Conservation (phyloP, 2,113 vertebrate genomes). For the Columba janthina region DNA sequence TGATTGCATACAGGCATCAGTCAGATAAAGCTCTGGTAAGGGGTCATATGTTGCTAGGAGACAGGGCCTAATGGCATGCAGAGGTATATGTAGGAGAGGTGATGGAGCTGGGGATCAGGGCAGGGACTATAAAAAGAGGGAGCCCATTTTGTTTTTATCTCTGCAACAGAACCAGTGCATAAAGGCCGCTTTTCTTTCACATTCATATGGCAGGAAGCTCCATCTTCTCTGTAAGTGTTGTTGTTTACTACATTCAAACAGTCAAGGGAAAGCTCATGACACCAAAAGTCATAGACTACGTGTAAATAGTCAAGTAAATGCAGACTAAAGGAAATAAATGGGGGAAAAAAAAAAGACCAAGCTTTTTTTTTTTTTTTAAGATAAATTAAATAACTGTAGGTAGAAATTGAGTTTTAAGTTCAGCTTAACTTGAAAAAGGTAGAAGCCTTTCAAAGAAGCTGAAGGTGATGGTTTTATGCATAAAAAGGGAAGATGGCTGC, state of each 20-base stretch:
- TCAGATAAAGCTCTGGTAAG: constrained; percentile 6
- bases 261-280: background rate
- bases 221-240: background rate
- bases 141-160: constrained; percentile 13
- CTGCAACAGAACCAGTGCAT: background rate
- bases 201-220: background rate
- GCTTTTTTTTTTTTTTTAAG: background rate
- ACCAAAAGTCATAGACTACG: background rate
- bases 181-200: constrained; percentile 15
- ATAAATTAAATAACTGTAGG: background rate
- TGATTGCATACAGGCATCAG: constrained; percentile 41
- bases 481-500: background rate
- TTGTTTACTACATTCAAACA: background rate
- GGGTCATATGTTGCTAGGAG: constrained; percentile 59
- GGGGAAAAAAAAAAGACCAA: too few species aligned
- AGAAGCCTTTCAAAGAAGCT: background rate
- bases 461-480: background rate
- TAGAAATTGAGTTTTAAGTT: background rate
- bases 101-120: constrained; percentile 6
- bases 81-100: constrained; percentile 1
- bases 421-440: background rate
- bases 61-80: constrained; percentile 42
- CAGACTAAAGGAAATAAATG: background rate
- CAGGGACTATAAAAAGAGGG: constrained; percentile 6
- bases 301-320: background rate